These are phyloP conservation scores for Tachycineta bicolor DNA, from an alignment of 2,113 vertebrate genomes.

Conservation along the genomic window DNA sequence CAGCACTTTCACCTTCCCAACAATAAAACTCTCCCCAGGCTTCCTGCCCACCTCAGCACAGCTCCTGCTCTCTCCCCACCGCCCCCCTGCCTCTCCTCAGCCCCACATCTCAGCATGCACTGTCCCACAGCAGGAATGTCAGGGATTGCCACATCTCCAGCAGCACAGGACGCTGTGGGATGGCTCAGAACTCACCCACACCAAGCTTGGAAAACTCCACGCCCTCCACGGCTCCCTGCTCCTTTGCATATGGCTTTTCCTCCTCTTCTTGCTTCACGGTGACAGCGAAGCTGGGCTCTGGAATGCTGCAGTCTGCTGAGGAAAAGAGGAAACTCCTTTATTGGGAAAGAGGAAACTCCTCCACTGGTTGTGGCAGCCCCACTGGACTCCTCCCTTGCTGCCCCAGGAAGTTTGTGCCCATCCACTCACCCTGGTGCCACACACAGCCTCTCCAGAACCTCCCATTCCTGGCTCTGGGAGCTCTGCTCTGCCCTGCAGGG, in stretches of 20 bases:
- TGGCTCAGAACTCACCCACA: neutral
- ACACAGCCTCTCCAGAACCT: neutral
- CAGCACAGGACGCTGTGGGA: fast-evolving
- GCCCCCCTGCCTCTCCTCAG: neutral
- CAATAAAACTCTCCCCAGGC: fast-evolving
- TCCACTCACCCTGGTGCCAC: neutral
- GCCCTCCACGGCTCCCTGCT: neutral
- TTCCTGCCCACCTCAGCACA: neutral
- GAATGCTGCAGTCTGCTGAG: neutral
- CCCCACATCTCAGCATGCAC: fast-evolving
- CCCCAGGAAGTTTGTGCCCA: neutral
- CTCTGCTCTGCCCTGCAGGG: neutral
- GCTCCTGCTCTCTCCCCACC: neutral
- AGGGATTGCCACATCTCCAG: neutral
- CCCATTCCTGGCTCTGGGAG: neutral
- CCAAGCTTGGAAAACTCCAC: neutral
- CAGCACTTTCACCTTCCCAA: neutral
- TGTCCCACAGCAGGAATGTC: neutral
- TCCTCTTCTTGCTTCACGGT: neutral
- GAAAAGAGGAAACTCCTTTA: neutral
- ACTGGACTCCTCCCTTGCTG: neutral
- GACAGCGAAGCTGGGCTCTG: neutral
- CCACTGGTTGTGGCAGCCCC: too few relatives aligned
- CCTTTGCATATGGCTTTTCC: neutral
- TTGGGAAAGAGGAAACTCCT: neutral